phyloP scores from a whole-genome alignment of 2,888 invertebrate genomes.

The Apamea epomidion region DNA sequence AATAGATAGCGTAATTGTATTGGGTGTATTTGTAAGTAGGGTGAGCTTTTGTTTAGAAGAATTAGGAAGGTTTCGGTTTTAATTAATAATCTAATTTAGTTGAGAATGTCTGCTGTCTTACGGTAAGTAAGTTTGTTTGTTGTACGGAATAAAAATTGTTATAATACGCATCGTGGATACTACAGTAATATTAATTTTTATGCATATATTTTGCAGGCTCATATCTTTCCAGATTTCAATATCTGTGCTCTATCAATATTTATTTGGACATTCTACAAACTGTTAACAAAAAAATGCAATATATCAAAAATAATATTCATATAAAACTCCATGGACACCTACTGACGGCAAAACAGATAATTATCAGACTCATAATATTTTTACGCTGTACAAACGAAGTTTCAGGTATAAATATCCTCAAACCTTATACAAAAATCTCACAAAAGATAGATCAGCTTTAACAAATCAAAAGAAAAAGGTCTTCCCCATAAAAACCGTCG shows the following conservation, averaged over 20 bases:
- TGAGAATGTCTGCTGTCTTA: not conserved
- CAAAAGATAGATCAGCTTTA: conserved; percentile 39
- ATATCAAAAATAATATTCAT: not conserved
- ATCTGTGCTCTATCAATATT: conserved; percentile 3
- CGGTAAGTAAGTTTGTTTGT: not conserved
- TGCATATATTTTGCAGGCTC: not conserved
- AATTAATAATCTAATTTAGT: not conserved
- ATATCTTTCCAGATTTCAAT: conserved; percentile 4
- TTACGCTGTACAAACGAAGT: not conserved
- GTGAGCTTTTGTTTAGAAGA: conserved; percentile 15
- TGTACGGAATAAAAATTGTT: not conserved
- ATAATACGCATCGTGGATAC: too few species aligned
- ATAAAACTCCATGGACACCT: not conserved
- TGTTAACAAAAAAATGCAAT: not conserved
- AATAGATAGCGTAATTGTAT: conserved; percentile 63
- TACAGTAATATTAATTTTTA: not conserved
- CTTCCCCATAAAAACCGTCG: conserved; percentile 49
- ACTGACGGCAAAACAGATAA: not conserved
- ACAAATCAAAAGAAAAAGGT: conserved; percentile 49
- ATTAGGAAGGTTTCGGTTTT: not conserved
- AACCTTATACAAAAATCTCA: conserved; percentile 19
- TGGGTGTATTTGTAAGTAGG: conserved; percentile 26
- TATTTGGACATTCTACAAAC: not conserved
- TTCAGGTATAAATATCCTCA: not conserved
- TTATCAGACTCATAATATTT: not conserved